A percentile compares a stretch with the other conserved stretches of the same genome.
Evolutionary conservation across 2,113 vertebrate species (phyloP).

Genomic region (Damaliscus lunatus): DNA sequence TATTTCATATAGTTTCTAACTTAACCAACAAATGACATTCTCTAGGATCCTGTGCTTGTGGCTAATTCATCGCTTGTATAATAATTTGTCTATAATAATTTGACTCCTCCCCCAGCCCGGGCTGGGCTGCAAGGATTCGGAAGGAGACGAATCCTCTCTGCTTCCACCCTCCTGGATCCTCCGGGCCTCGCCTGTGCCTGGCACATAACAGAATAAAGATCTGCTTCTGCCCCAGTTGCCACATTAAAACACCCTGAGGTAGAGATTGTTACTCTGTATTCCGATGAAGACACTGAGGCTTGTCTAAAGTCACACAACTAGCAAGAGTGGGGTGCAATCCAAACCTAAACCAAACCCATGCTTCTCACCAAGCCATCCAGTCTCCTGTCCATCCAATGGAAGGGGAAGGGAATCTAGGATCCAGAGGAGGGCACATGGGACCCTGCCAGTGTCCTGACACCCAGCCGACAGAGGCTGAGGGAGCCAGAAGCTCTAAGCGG

Average conservation of each 20-base stretch:
- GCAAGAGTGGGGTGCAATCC: not conserved
- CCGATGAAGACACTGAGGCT: not conserved
- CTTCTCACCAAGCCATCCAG: not conserved
- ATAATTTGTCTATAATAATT: not conserved
- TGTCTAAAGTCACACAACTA: not conserved
- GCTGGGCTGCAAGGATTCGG: not conserved
- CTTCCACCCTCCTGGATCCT: not conserved
- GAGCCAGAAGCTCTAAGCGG: not conserved
- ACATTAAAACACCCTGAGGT: not conserved
- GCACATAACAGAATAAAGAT: not conserved
- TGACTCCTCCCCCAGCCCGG: not conserved
- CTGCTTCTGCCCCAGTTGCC: not conserved
- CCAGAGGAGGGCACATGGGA: not conserved
- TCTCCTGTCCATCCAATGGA: not conserved
- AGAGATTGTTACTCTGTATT: not conserved
- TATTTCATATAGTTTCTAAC: not conserved
- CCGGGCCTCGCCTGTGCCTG: not conserved
- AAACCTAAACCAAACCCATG: not conserved
- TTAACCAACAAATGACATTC: not conserved
- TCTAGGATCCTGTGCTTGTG: not conserved
- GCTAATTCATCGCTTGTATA: not conserved
- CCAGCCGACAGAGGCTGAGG: not conserved
- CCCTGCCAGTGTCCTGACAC: not conserved
- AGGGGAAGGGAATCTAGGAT: not conserved
- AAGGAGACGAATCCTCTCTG: not conserved